These are phyloP conservation scores for Zosterops japonicus DNA, from an alignment of 2,113 vertebrate genomes.

Conservation along the genomic window DNA sequence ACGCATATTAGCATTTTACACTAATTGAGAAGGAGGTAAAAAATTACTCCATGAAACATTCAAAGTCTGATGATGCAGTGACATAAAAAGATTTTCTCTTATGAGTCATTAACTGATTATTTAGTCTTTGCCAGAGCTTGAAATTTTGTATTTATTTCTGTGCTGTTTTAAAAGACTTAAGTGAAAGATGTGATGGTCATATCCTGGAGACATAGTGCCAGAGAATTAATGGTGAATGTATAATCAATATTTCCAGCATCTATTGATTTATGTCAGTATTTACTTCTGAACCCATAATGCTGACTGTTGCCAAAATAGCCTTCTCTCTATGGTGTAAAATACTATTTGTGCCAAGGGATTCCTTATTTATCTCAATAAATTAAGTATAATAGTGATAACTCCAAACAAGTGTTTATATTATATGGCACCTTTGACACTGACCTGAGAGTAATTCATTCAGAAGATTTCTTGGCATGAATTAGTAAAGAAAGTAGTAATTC, in stretches of 20 bases:
- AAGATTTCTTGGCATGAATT: not conserved
- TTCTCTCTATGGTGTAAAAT: constrained; percentile 40
- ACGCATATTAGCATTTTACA: constrained; percentile 64
- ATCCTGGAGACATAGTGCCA: constrained; percentile 19
- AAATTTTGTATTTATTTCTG: not conserved
- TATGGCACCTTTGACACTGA: constrained; percentile 32
- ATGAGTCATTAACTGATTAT: not conserved
- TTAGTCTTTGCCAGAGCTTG: constrained; percentile 19
- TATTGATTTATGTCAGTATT: constrained; percentile 79
- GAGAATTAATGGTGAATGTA: constrained; percentile 68
- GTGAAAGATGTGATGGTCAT: constrained; percentile 17
- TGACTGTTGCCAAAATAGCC: constrained; percentile 65
- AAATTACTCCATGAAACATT: constrained; percentile 29
- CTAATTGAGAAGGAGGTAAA: constrained; percentile 59
- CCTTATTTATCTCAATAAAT: constrained; percentile 66
- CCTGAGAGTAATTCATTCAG: constrained; percentile 22
- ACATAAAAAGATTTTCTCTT: constrained; percentile 11
- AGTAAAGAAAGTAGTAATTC: constrained; percentile 4
- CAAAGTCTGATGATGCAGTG: constrained; percentile 40
- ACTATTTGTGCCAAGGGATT: constrained; percentile 26
- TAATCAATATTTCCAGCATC: constrained; percentile 66
- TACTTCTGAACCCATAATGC: constrained; percentile 60
- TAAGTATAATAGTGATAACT: constrained; percentile 59
- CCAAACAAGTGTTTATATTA: constrained; percentile 31
- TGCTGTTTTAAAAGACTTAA: not conserved